Percentiles rank a stretch among this genome's conserved stretches.
Conservation (phyloP, 2,113 vertebrate species). For the Corvus hawaiiensis region DNA sequence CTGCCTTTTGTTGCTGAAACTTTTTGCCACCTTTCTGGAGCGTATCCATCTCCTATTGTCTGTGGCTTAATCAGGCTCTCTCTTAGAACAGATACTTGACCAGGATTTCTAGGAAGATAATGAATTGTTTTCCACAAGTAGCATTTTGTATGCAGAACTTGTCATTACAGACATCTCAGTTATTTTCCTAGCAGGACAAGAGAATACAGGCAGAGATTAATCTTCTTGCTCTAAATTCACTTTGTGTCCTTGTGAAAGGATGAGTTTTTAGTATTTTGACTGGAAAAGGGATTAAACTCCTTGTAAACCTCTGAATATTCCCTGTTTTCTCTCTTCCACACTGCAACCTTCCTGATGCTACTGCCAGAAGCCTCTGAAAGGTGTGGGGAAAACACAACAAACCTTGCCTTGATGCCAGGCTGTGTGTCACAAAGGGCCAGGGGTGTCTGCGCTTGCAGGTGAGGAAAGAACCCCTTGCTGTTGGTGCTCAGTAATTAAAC, state of each 20-base stretch:
- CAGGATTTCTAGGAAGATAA: not conserved
- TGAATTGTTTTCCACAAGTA: not conserved
- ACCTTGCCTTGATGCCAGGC: not conserved
- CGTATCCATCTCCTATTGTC: not conserved
- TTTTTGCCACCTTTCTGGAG: not conserved
- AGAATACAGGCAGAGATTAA: not conserved
- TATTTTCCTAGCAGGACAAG: not conserved
- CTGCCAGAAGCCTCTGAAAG: not conserved
- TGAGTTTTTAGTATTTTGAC: not conserved
- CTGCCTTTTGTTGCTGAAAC: not conserved
- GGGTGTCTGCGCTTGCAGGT: rapidly evolving
- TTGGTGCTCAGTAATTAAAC: not conserved
- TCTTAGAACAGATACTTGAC: not conserved
- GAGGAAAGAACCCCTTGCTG: not conserved
- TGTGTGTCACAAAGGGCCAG: rapidly evolving
- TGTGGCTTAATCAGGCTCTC: not conserved
- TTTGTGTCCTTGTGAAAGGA: not conserved
- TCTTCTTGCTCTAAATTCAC: not conserved
- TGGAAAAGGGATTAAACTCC: not conserved
- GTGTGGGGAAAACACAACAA: not conserved
- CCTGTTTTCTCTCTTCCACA: rapidly evolving
- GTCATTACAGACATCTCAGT: not conserved
- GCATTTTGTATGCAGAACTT: not conserved
- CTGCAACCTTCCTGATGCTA: rapidly evolving
- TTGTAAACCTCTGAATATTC: not conserved